Evolutionary conservation across 2,888 invertebrate species (phyloP), one percentile per base, ranked within the genome.

Genomic region (Ophion costatus): DNA sequence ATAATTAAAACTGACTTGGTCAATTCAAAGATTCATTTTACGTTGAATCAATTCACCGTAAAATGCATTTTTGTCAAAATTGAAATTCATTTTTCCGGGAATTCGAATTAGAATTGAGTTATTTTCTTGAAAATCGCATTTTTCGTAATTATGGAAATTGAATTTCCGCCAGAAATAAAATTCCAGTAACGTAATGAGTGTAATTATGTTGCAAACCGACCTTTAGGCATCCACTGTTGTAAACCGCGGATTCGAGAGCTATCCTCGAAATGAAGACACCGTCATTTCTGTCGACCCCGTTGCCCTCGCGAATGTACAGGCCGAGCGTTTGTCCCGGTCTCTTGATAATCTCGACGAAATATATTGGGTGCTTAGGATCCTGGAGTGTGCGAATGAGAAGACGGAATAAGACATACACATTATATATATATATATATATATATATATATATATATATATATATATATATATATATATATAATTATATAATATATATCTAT

Each of bases 261-360:
- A 98, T 98, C 90, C 98, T 95, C 10, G 99, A 99, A 94, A 99
- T 99, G 95, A 99, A 99, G 85, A 99, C 99, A 67, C 99, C 99
- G 91, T 99, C 98, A 69, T 96, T 96, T 85, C 98, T 96, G 91
- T 98, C 98, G 78, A 97, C 96, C n/a, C 99, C 99, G 92, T 99
- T 99, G n/a, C 99, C 99, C 95, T 99, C 99, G 61, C 99, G 96
- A 92, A 99, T 99, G 94, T 99, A 99, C 84, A 99, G 95, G 64
- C 99, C 99, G 87, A 99, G 95, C 38, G 99, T 99, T 94, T 99
- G 99, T 17, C 99, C 99, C 0, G 99, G 99, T 90, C 99, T 96
- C 94, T 99, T 99, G 88, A 99, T 98, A 92, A 99, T 99, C 95
- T 99, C 99, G 89, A 99, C 99, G 92, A 99, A 96, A 94, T 98